Evolutionary conservation across 2,113 vertebrate species (phyloP).

Genomic region (Siniperca chuatsi): DNA sequence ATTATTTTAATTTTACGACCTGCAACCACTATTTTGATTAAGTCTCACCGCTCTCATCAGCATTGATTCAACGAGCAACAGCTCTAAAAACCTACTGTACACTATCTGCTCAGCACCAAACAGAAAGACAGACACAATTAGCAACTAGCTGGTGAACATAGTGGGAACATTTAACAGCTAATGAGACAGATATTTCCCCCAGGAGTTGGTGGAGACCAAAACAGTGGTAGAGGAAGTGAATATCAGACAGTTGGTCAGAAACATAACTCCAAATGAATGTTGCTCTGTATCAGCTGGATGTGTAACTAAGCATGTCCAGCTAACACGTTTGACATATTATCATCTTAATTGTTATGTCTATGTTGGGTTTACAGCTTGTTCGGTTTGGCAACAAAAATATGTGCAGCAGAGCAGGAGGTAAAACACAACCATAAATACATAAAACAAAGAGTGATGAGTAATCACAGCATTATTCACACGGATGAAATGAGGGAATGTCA

Average conservation of each 20-base stretch:
- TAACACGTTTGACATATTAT: background rate
- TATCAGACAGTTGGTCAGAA: background rate
- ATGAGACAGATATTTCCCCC: background rate
- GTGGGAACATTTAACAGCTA: background rate
- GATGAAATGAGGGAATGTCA: background rate
- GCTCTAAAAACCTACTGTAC: background rate
- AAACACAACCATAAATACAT: background rate
- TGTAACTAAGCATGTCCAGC: background rate
- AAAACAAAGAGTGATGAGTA: background rate
- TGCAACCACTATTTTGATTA: background rate
- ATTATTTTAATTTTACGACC: background rate
- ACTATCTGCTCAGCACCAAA: background rate
- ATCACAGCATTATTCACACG: background rate
- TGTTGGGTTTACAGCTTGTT: background rate
- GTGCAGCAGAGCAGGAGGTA: background rate
- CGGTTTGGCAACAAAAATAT: background rate
- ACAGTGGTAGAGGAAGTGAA: background rate
- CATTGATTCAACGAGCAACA: background rate
- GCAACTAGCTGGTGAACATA: background rate
- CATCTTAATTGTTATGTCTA: background rate
- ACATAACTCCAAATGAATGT: background rate
- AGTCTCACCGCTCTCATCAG: background rate
- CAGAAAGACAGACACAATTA: background rate
- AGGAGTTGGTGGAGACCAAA: background rate
- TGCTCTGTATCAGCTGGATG: background rate